phyloP scores from a whole-genome alignment of 1,140 invertebrate species.

The Nephotettix cincticeps region DNA sequence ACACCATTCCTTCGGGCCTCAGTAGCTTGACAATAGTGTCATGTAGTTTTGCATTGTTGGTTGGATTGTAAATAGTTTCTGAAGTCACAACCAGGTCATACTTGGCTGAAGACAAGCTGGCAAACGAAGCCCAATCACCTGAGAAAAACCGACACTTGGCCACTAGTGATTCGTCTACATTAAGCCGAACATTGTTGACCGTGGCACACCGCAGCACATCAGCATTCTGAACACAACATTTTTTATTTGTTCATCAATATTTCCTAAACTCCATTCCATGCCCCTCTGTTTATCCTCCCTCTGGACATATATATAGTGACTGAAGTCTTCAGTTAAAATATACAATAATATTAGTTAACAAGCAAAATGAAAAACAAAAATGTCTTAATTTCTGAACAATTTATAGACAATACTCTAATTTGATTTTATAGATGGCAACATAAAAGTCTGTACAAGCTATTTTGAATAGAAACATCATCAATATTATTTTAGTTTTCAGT shows the following conservation, averaged over 20 bases:
- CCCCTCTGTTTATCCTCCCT: neutral
- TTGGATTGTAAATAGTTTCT: conserved; percentile 87
- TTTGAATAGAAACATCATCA: too few species aligned
- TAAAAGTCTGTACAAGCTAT: too few species aligned
- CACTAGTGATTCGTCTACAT: conserved; percentile 48
- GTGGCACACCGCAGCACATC: conserved; percentile 73
- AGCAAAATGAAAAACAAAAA: neutral
- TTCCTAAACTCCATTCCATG: conserved; percentile 18
- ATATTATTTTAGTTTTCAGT: too few species aligned
- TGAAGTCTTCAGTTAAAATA: neutral
- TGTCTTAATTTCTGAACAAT: neutral
- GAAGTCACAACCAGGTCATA: conserved; percentile 86
- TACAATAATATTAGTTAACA: neutral
- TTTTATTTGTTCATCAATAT: too few species aligned
- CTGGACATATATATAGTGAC: neutral
- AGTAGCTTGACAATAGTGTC: conserved; percentile 65
- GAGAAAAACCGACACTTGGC: conserved; percentile 65
- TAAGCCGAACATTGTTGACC: conserved; percentile 75
- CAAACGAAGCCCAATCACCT: conserved; percentile 77
- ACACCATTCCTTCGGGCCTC: conserved; percentile 63
- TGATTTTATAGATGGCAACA: too few species aligned
- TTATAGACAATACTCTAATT: neutral
- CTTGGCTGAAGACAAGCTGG: conserved; percentile 50
- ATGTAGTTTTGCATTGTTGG: conserved; percentile 74
- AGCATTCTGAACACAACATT: conserved; percentile 74